These are phyloP conservation scores for Clanis bilineata DNA, from an alignment of 2,888 invertebrate species.

Conservation along the genomic window DNA sequence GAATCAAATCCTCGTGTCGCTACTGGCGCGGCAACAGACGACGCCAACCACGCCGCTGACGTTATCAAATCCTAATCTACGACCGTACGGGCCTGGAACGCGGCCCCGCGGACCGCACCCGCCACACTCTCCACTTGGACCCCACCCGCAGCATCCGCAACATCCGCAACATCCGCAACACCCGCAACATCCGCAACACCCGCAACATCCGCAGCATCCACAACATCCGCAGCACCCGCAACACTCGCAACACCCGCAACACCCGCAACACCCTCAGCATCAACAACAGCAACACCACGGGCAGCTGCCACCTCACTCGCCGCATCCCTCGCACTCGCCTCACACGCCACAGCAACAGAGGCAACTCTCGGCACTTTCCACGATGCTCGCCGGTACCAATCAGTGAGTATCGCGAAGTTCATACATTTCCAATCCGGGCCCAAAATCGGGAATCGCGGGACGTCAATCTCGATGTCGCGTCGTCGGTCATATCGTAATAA, in stretches of 20 bases:
- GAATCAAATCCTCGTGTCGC: conserved; percentile 92
- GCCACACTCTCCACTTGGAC: conserved; percentile 34
- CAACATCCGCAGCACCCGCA: conserved; percentile 40
- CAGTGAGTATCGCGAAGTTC: conserved; percentile 36
- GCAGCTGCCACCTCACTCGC: conserved; percentile 38
- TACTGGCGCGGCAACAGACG: conserved; percentile 89
- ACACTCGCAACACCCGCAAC: conserved; percentile 34
- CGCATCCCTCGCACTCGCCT: conserved; percentile 42
- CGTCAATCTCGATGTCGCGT: too few species aligned
- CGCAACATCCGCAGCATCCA: conserved; percentile 18
- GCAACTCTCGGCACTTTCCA: conserved; percentile 52
- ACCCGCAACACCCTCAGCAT: conserved; percentile 26
- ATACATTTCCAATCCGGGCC: too few species aligned
- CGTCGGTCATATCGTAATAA: neutral
- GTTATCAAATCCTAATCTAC: conserved; percentile 86
- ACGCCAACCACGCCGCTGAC: conserved; percentile 86
- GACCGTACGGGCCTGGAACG: conserved; percentile 48
- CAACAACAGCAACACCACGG: conserved; percentile 31
- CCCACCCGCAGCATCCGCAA: conserved; percentile 28
- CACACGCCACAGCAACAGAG: conserved; percentile 37
- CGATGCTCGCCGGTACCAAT: conserved; percentile 49
- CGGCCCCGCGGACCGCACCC: conserved; percentile 50
- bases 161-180: conserved; percentile 29
- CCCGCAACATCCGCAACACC: conserved; percentile 36
- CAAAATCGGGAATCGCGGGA: too few species aligned